Evolutionary conservation across 2,888 invertebrate species (phyloP), one percentile per base, ranked within the genome.

Genomic region (Drosophila mettleri): DNA sequence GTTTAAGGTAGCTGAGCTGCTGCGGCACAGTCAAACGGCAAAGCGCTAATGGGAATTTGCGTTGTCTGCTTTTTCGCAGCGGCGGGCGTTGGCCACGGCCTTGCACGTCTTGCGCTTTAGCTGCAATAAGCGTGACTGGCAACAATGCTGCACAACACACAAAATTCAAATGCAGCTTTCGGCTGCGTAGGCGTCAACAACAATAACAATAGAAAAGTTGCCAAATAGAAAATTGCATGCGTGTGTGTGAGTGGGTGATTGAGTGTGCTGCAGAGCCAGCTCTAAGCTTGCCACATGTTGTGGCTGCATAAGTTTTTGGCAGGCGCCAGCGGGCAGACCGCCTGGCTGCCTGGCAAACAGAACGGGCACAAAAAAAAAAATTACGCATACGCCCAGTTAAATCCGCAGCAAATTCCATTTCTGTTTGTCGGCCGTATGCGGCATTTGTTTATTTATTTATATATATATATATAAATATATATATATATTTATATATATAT

Each of bases 41-140:
- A 64, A 71, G 74, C 80, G 80, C 86, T 83, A 88, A 83, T 83
- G 88, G 88, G 83, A 83, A 88, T 88, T 82, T 86, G 74, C 77
- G 83, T 68, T 79, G 74, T 65, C 66, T 78, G 74, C 43, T 55
- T 54, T 78, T 60, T 48, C 51, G 41, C n/a, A n/a, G n/a, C n/a
- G n/a, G n/a, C n/a, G n/a, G n/a, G n/a, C n/a, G n/a, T n/a, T n/a
- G 39, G 45, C n/a, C n/a, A n/a, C n/a, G 38, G 36, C 48, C 60
- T 43, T 41, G 82, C 83, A 83, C 88, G 86, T 83, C 82, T 79
- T 67, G 52, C 58, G 77, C 77, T 79, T 85, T 76, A 79, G 79
- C 69, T 58, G 86, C 82, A 79, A 76, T 74, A 69, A 69, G 74
- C 77, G 55, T 67, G 84, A 74, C 80, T 69, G 53, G 53, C 74